Conservation (phyloP, 2,113 vertebrate genomes). For the Pholis gunnellus region DNA sequence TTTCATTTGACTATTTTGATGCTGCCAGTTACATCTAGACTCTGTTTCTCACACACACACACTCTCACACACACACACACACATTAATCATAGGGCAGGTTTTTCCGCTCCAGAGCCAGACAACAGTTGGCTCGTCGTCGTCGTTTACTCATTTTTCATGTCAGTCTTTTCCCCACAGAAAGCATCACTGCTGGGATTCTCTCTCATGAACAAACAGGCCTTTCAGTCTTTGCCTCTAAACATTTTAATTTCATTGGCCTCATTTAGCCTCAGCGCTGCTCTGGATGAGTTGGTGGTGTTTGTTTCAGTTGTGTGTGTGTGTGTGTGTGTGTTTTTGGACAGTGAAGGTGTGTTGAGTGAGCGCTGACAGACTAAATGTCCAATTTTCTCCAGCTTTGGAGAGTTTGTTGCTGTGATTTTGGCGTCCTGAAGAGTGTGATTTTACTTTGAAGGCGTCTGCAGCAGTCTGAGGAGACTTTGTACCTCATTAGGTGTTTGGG, state of each 20-base stretch:
- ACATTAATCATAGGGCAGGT: conserved; percentile 50
- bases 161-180: conserved; percentile 68
- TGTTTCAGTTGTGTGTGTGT: conserved; percentile 42
- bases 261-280: conserved; percentile 51
- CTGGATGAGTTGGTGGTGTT: conserved; percentile 51
- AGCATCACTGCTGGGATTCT: conserved; percentile 66
- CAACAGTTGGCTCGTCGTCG: conserved; percentile 49
- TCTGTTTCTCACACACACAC: neutral
- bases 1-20: conserved; percentile 20
- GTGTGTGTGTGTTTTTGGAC: conserved; percentile 37
- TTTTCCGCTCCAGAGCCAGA: conserved; percentile 69
- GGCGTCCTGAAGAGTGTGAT: conserved; percentile 32
- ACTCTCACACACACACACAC: neutral
- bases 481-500: conserved; percentile 52
- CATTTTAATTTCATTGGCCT: conserved; percentile 70
- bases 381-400: conserved; percentile 53
- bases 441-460: conserved; percentile 31
- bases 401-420: conserved; percentile 32
- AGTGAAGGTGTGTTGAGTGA: conserved; percentile 60
- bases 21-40: conserved; percentile 24
- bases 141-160: conserved; percentile 69
- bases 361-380: conserved; percentile 53
- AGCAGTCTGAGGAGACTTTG: conserved; percentile 38
- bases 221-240: conserved; percentile 67
- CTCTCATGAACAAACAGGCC: conserved; percentile 70